Base-by-base conservation (phyloP, 1,140 invertebrate genomes). In the Dufourea novaeangliae region DNA sequence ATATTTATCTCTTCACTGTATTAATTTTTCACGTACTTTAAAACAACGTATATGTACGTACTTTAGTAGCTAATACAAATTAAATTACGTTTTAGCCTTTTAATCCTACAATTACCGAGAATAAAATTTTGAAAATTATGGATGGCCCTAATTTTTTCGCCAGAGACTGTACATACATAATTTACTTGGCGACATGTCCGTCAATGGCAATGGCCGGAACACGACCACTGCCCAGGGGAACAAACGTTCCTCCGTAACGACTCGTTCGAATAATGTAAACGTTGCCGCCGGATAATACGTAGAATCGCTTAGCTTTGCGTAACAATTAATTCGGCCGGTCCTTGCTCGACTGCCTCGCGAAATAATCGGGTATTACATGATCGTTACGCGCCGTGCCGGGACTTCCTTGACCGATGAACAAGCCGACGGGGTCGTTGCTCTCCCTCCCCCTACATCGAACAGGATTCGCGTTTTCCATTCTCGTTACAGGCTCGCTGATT, bases 341-440 rank as follows among this genome's bases (percentile, higher is more conserved):
- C 59, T 20, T 71, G 73, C 64, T 70, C 68, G 67, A 77, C 62
- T 59, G 63, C 68, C 64, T 22, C 27, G 34, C 50, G 50, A 50
- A 50, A 82, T 70, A 82, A 82, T 83, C 74, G 44, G 76, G 46
- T 69, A 69, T 83, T 82, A 83, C 74, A 75, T 67, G 74, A 84
- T 77, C 79, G 71, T 72, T 71, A 52, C 78, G 56, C 64, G 56
- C 64, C 59, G 57, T 52, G 14, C n/a, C 32, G 59, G 69, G 70
- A 79, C 54, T 73, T 79, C 64, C 69, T 62, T 37, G 67, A 11
- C 20, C 72, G 59, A 27, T 56, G 66, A 71, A 80, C n/a, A 52
- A 73, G 67, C 46, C 52, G 39, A 39, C 27, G 46, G 59, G 68
- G 78, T 77, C 78, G 52, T 83, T 73, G 78, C 78, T 37, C 80